phyloP scores from a whole-genome alignment of 2,113 vertebrate genomes.

The Nothocercus nigrocapillus region DNA sequence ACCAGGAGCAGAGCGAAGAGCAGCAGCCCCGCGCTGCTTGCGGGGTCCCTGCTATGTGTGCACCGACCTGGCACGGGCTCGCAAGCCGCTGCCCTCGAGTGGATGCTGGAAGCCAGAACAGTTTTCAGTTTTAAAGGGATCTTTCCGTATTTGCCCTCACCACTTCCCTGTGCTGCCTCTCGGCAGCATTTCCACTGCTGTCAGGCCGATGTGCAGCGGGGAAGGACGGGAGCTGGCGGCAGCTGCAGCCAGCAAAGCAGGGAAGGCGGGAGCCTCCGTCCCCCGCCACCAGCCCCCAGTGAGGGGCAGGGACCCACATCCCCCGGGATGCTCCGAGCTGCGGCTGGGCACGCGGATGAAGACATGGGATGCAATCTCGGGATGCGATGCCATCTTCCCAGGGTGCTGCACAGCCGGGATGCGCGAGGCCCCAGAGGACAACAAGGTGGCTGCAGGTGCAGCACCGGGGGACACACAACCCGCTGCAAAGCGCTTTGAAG shows the following conservation, averaged over 20 bases:
- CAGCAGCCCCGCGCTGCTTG: accelerated
- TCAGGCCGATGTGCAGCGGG: background rate
- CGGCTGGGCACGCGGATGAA: accelerated
- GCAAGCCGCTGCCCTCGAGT: background rate
- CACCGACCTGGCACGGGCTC: accelerated
- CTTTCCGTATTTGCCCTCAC: background rate
- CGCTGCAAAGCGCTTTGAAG: accelerated
- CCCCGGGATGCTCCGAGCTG: background rate
- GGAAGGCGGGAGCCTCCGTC: background rate
- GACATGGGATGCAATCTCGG: accelerated
- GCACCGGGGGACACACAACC: accelerated
- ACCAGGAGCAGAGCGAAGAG: background rate
- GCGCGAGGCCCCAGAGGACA: background rate
- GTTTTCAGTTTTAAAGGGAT: background rate
- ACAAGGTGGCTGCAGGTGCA: accelerated
- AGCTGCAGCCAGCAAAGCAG: background rate
- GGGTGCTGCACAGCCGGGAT: background rate
- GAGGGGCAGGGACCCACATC: background rate
- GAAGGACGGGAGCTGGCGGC: background rate
- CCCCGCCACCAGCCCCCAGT: accelerated
- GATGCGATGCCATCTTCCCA: background rate
- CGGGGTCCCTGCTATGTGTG: background rate
- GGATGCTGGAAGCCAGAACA: background rate
- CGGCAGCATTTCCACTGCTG: background rate
- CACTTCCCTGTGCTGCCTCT: background rate